phyloP scores from a whole-genome alignment of 2,113 vertebrate genomes.

The Leiothrix lutea region DNA sequence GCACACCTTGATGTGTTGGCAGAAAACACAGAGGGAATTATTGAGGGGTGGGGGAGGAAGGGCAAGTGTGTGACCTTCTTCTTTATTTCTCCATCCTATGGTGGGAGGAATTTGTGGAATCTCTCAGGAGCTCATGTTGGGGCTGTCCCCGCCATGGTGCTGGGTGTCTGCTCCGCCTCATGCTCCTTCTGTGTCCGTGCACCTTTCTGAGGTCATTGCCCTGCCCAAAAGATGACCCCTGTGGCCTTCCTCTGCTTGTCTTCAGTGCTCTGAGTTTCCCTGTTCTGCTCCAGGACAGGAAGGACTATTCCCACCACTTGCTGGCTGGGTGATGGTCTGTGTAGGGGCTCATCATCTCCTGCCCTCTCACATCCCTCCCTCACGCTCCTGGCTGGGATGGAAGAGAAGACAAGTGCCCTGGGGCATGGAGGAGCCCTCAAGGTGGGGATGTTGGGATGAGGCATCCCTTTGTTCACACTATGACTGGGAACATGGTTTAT shows the following conservation, averaged over 20 bases:
- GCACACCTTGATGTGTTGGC: background rate
- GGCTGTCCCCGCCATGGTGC: fast-evolving
- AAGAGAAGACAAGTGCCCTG: background rate
- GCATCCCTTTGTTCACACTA: background rate
- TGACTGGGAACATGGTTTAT: background rate
- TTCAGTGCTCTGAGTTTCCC: background rate
- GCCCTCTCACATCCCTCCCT: background rate
- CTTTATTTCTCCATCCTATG: fast-evolving
- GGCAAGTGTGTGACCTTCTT: too few relatives aligned
- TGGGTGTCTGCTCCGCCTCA: background rate
- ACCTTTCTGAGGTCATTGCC: background rate
- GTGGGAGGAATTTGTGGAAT: background rate
- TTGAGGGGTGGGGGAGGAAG: too few relatives aligned
- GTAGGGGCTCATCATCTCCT: background rate
- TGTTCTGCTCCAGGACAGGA: background rate
- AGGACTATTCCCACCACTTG: fast-evolving
- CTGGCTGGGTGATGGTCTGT: background rate
- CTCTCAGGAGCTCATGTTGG: fast-evolving
- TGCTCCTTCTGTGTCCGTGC: background rate
- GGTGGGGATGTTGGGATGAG: fast-evolving
- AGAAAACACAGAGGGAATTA: background rate
- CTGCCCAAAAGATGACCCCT: background rate
- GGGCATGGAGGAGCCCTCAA: background rate
- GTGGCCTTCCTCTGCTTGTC: background rate
- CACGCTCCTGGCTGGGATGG: background rate